phyloP scores from a whole-genome alignment of 2,797 vertebrate genomes.

The Artibeus lituratus region DNA sequence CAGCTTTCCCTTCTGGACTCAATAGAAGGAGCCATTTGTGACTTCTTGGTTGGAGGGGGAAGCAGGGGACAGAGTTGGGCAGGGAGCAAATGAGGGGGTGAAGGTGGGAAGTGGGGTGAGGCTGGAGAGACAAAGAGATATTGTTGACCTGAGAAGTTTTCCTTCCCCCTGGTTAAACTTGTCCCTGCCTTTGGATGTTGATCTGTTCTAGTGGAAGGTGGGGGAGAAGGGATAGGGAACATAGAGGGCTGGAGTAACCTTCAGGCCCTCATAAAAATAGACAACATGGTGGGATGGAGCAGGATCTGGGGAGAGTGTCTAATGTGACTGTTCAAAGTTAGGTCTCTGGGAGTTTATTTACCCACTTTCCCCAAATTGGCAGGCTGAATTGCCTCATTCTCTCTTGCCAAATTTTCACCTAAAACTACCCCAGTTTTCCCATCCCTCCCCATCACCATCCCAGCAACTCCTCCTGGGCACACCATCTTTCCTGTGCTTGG shows the following conservation, averaged over 20 bases:
- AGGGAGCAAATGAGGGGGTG: neutral
- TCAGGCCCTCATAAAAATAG: neutral
- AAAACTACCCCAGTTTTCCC: neutral
- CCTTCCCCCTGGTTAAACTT: neutral
- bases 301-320: neutral
- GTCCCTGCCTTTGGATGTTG: neutral
- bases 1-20: neutral
- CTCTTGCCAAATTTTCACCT: neutral
- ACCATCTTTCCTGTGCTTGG: neutral
- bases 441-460: neutral
- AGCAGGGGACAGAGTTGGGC: neutral
- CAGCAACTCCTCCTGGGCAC: neutral
- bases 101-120: neutral
- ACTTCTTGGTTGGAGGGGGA: neutral
- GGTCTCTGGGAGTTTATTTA: neutral
- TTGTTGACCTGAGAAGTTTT: neutral
- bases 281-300: neutral
- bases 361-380: neutral
- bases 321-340: neutral
- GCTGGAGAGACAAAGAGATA: neutral
- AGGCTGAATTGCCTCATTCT: neutral
- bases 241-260: neutral
- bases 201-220: neutral
- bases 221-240: neutral
- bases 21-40: neutral